These are phyloP conservation scores for Syrphus vitripennis DNA, from an alignment of 2,888 invertebrate genomes.

Conservation along the genomic window DNA sequence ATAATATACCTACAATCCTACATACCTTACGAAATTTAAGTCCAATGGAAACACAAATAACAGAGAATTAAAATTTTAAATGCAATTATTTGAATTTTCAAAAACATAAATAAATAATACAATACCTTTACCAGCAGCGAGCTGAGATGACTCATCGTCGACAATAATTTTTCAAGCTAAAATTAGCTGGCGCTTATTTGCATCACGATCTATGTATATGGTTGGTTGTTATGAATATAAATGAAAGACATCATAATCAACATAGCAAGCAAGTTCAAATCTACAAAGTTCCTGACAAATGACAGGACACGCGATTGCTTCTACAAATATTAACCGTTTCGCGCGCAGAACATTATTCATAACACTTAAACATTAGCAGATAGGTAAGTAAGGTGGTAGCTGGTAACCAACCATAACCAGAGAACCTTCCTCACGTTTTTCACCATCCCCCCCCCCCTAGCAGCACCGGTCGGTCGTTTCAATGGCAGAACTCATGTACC, in stretches of 20 bases:
- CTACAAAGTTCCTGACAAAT: conserved; percentile 17
- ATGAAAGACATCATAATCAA: conserved; percentile 4
- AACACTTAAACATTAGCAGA: conserved; percentile 35
- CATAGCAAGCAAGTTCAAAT: not conserved
- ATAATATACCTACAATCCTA: too few species aligned
- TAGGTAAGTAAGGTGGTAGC: conserved; percentile 6
- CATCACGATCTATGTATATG: too few species aligned
- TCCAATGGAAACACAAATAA: too few species aligned
- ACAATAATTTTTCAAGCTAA: not conserved
- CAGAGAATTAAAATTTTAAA: too few species aligned
- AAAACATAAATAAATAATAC: too few species aligned
- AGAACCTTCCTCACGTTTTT: not conserved
- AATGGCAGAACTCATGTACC: not conserved
- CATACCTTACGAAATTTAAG: too few species aligned
- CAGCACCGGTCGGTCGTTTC: not conserved
- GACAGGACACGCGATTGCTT: conserved; percentile 59
- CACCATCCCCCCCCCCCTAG: not conserved
- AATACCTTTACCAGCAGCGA: too few species aligned
- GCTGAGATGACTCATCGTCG: not conserved
- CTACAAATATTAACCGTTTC: conserved; percentile 54
- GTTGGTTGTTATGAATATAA: not conserved
- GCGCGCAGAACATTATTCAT: conserved; percentile 37
- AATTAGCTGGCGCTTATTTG: not conserved
- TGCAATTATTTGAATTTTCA: too few species aligned
- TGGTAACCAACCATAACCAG: too few species aligned